phyloP scores from a whole-genome alignment of 2,797 vertebrate species.

The Crocodylus rhombifer region DNA sequence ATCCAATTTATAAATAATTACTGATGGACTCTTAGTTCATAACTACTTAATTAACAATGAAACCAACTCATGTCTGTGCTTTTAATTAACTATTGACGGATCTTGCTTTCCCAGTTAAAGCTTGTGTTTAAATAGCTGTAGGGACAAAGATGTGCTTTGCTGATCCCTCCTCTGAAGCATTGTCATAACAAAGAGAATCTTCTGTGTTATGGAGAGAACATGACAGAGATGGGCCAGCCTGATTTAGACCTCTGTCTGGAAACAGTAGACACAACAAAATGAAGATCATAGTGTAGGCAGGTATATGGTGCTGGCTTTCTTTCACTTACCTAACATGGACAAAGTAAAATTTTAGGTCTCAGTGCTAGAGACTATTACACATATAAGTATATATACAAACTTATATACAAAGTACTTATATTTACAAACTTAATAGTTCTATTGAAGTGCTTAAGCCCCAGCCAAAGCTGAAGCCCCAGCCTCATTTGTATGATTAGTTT shows the following conservation, averaged over 20 bases:
- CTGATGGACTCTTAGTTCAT: constrained; percentile 1
- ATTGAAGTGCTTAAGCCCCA: background rate
- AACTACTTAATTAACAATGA: constrained; percentile 30
- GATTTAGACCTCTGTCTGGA: background rate
- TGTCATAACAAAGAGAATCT: background rate
- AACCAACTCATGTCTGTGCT: constrained; percentile 26
- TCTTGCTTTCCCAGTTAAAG: constrained; percentile 32
- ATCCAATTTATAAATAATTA: constrained; percentile 49
- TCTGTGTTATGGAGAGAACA: background rate
- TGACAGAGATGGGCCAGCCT: background rate
- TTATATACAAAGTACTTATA: too few relatives aligned
- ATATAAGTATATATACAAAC: too few relatives aligned
- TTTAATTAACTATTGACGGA: constrained; percentile 41
- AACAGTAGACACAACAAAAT: too few relatives aligned
- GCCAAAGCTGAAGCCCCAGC: background rate
- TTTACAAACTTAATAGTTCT: background rate
- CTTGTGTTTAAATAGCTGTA: background rate
- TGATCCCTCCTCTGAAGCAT: background rate
- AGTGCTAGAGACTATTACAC: background rate
- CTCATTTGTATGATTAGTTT: background rate
- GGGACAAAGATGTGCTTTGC: background rate
- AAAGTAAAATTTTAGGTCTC: background rate
- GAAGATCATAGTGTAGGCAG: too few relatives aligned
- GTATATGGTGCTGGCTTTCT: background rate
- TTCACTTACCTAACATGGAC: background rate